Conservation (phyloP, 1,140 invertebrate genomes). For the Macrotrachela quadricornifera region DNA sequence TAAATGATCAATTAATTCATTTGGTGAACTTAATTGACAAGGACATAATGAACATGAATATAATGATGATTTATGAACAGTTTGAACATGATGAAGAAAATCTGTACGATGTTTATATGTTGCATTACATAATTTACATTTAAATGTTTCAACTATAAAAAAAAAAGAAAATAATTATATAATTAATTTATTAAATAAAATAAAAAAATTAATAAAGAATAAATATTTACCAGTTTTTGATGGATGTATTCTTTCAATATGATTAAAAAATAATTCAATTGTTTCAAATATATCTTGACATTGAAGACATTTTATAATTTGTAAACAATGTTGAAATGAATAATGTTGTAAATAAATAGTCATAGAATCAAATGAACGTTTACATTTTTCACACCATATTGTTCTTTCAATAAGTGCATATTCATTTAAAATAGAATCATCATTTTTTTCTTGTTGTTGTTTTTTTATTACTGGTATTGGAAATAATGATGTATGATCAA, state of each 20-base stretch:
- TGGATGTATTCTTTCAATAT: too few species aligned
- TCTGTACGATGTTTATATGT: neutral
- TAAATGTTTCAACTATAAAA: neutral
- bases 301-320: neutral
- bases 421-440: neutral
- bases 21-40: too few species aligned
- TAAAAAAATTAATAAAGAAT: conserved; percentile 35
- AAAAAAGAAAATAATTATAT: conserved; percentile 41
- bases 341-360: conserved; percentile 2
- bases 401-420: neutral
- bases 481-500: neutral
- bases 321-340: conserved; percentile 2
- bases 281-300: too few species aligned
- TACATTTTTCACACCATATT: neutral
- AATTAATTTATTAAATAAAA: conserved; percentile 49
- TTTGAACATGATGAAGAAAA: neutral
- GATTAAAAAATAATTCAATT: too few species aligned
- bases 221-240: neutral
- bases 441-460: neutral
- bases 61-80: neutral
- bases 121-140: conserved; percentile 9
- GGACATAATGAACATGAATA: too few species aligned
- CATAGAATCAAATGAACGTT: neutral
- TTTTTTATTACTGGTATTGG: too few species aligned
- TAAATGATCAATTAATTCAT: too few species aligned